Evolutionary conservation across 2,888 invertebrate species (phyloP).

Genomic region (Chorisops tibialis): DNA sequence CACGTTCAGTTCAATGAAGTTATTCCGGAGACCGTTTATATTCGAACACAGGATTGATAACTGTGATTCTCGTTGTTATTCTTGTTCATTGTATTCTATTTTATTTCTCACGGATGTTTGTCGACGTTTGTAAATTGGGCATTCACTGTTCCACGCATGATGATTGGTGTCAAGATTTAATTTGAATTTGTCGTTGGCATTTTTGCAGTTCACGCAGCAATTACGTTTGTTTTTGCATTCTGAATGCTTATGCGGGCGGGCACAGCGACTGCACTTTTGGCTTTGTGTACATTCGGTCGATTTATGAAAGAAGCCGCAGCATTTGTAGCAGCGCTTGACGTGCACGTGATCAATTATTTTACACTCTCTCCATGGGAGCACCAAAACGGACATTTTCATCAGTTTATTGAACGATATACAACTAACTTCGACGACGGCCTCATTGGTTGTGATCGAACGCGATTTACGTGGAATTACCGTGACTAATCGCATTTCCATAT

Average conservation of each 20-base stretch:
- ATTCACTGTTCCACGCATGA: background rate
- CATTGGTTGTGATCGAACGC: background rate
- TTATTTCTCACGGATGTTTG: no score
- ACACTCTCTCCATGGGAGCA: background rate
- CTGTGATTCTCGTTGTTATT: no score
- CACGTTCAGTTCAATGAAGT: no score
- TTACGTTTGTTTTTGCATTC: background rate
- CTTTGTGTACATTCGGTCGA: no score
- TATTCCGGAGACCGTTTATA: no score
- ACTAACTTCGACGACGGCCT: background rate
- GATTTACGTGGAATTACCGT: background rate
- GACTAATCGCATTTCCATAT: background rate
- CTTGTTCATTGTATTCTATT: background rate
- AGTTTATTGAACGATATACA: background rate
- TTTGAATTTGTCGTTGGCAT: background rate
- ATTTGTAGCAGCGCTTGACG: no score
- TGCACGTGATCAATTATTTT: no score
- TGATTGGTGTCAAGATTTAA: background rate
- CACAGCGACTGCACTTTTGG: no score
- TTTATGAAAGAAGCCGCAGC: no score
- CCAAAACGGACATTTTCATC: background rate
- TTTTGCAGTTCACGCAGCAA: background rate
- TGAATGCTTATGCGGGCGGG: background rate
- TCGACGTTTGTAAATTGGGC: background rate
- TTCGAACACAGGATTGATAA: no score